A percentile compares a stretch with the other conserved stretches of the same genome.
phyloP scores from a whole-genome alignment of 92 coral and sea anemone genomes.

The Paramuricea clavata region DNA sequence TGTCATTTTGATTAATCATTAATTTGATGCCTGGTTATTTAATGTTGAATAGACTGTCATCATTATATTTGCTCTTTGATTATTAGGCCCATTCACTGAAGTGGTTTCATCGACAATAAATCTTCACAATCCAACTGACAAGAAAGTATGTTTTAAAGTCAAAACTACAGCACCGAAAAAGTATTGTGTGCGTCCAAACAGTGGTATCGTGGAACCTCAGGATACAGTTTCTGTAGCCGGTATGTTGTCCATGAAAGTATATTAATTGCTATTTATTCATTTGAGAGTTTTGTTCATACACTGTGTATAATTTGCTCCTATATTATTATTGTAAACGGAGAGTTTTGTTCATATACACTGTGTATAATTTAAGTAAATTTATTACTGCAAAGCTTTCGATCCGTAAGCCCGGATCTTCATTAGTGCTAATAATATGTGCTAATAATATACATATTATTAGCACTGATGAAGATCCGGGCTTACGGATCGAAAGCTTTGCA shows the following conservation, averaged over 20 bases:
- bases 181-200: constrained; percentile 97
- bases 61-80: background rate
- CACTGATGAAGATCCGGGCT: no score
- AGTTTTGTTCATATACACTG: background rate
- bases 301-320: background rate
- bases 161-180: constrained; percentile 98
- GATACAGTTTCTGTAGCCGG: constrained; percentile 95
- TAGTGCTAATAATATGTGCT: no score
- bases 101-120: constrained; percentile 90
- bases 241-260: constrained; percentile 12
- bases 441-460: no score
- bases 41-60: background rate
- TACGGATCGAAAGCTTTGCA: no score
- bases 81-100: constrained; percentile 89
- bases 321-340: no score
- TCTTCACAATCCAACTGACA: constrained; percentile 90
- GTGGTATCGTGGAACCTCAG: constrained; percentile 85
- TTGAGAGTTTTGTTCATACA: background rate
- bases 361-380: no score
- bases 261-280: background rate
- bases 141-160: constrained; percentile 93
- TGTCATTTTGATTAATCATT: no score
- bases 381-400: no score
- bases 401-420: no score
- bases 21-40: no score